Evolutionary conservation across 2,888 invertebrate species (phyloP).

Genomic region (Lasioglossum oenotherae): DNA sequence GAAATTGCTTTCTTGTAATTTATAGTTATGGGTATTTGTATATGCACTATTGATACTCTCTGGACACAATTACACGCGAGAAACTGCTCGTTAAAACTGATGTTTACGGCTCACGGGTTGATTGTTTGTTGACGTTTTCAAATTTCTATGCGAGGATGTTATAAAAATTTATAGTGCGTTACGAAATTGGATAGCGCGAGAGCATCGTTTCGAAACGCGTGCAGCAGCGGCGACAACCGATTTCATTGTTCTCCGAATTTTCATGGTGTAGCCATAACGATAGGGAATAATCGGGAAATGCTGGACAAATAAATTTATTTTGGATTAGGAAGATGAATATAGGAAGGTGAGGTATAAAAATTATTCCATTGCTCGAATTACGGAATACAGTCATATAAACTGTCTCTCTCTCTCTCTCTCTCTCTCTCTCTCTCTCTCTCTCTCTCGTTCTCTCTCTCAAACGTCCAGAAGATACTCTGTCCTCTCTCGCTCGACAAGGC

Average conservation of each 20-base stretch:
- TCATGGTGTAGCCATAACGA: too few relatives aligned
- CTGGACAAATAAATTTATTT: too few relatives aligned
- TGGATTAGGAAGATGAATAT: too few relatives aligned
- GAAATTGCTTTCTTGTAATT: conserved; percentile 70
- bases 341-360: too few relatives aligned
- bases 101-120: conserved; percentile 9
- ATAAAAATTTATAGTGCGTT: conserved; percentile 10
- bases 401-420: too few relatives aligned
- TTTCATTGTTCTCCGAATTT: not conserved
- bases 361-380: too few relatives aligned
- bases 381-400: too few relatives aligned
- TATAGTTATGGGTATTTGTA: conserved; percentile 59
- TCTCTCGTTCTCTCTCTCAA: too few relatives aligned
- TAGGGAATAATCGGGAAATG: too few relatives aligned
- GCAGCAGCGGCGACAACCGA: not conserved
- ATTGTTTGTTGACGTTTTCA: conserved; percentile 19
- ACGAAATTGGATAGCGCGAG: not conserved
- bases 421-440: too few relatives aligned
- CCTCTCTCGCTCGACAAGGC: too few relatives aligned
- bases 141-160: not conserved
- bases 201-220: not conserved
- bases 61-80: conserved; percentile 29
- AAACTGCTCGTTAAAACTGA: conserved; percentile 11
- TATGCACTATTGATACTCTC: conserved; percentile 47
- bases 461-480: too few relatives aligned